Conservation (phyloP, 1,140 invertebrate species). For the Drosophila ananassae region DNA sequence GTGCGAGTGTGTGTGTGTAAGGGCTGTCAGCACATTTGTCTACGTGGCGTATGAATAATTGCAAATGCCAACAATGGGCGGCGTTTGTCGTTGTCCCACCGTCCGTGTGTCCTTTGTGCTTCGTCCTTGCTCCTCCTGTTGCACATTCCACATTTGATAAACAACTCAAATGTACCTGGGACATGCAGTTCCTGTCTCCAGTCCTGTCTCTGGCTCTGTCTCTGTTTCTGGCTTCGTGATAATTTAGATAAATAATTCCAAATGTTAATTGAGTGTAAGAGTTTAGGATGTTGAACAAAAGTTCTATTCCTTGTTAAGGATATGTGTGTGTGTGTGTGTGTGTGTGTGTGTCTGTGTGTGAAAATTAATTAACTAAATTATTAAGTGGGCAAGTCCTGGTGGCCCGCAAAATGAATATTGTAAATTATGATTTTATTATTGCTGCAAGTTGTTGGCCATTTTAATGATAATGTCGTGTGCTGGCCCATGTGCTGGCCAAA, state of each 20-base stretch:
- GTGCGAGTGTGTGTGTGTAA: constrained; percentile 17
- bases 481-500: constrained; percentile 49
- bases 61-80: constrained; percentile 77
- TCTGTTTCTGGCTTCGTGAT: constrained; percentile 20
- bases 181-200: no score
- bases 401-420: constrained; percentile 49
- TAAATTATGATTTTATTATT: constrained; percentile 81
- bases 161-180: constrained; percentile 23
- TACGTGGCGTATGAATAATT: constrained; percentile 82
- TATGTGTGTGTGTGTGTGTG: not conserved
- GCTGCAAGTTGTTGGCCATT: constrained; percentile 69
- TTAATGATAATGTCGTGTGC: constrained; percentile 70
- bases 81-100: constrained; percentile 48
- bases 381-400: constrained; percentile 50
- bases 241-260: constrained; percentile 79
- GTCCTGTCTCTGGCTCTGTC: constrained; percentile 2
- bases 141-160: constrained; percentile 51
- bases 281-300: constrained; percentile 57
- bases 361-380: constrained; percentile 81
- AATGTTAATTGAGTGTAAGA: constrained; percentile 81
- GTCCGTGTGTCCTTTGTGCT: constrained; percentile 27
- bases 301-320: constrained; percentile 24
- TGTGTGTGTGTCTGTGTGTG: constrained; percentile 43
- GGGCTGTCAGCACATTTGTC: constrained; percentile 78
- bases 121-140: constrained; percentile 22